These are phyloP conservation scores for Acomys russatus DNA, from an alignment of 2,797 vertebrate genomes.

Conservation along the genomic window DNA sequence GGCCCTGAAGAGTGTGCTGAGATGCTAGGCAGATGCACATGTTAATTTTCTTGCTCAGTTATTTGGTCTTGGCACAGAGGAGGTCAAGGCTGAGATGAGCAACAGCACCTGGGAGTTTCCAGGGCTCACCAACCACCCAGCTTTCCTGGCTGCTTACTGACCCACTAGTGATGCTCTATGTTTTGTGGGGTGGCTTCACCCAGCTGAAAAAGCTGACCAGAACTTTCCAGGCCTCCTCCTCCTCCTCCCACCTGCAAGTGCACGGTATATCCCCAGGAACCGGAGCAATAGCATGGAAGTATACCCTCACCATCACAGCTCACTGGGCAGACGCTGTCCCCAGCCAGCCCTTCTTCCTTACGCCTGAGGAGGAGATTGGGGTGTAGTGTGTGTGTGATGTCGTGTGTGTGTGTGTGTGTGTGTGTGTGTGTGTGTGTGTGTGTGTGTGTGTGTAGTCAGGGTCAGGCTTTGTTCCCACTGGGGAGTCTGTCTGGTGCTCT, in stretches of 20 bases:
- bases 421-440: not conserved
- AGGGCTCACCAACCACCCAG: not conserved
- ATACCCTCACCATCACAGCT: too few relatives aligned
- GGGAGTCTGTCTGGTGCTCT: not conserved
- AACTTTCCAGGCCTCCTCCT: not conserved
- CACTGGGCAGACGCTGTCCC: not conserved
- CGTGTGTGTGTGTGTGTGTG: not conserved
- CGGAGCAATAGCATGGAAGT: too few relatives aligned
- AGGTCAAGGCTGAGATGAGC: not conserved
- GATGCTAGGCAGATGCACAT: not conserved
- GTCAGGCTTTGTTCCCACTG: not conserved
- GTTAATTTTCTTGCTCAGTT: not conserved
- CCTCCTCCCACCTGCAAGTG: too few relatives aligned
- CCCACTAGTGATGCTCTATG: not conserved
- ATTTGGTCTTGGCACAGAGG: not conserved
- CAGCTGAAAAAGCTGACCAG: not conserved
- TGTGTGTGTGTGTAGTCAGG: not conserved
- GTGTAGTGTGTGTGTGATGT: not conserved
- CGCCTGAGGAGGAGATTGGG: too few relatives aligned
- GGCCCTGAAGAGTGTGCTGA: not conserved
- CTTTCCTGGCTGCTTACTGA: not conserved
- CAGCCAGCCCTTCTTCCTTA: not conserved
- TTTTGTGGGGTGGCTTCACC: not conserved
- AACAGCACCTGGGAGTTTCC: too few relatives aligned
- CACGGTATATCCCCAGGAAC: not conserved